Percentiles rank a stretch among this genome's conserved stretches.
These are phyloP conservation scores for Drosophila neonasuta DNA, from an alignment of 2,888 invertebrate genomes.

Conservation along the genomic window DNA sequence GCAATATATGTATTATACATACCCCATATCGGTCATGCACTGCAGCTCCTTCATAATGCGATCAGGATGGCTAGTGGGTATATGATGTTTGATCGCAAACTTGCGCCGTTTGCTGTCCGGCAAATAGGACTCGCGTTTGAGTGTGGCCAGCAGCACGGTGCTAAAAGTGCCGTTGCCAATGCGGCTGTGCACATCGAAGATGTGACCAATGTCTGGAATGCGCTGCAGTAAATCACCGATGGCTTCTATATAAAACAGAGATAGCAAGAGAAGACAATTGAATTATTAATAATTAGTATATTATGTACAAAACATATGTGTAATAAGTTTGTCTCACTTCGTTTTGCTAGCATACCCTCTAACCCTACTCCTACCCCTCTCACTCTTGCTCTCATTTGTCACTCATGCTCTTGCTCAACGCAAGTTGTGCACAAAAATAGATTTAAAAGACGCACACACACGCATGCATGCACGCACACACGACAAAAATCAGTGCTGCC, in stretches of 20 bases:
- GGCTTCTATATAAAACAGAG: slow-evolving; percentile 69
- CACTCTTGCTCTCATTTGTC: not conserved
- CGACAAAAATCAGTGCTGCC: slow-evolving; percentile 6
- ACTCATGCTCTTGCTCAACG: slow-evolving; percentile 7
- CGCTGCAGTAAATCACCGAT: slow-evolving; percentile 79
- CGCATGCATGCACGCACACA: slow-evolving; percentile 8
- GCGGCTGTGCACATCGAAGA: slow-evolving; percentile 87
- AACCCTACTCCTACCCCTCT: not conserved
- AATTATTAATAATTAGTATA: not conserved
- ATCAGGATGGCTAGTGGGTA: slow-evolving; percentile 92
- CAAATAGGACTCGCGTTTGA: slow-evolving; percentile 82
- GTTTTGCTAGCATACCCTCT: too few relatives aligned
- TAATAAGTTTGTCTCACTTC: too few relatives aligned
- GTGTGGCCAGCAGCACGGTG: slow-evolving; percentile 90
- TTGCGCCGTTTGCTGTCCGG: slow-evolving; percentile 83
- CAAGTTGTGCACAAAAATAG: slow-evolving; percentile 54
- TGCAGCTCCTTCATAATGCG: slow-evolving; percentile 91
- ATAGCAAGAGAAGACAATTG: not conserved
- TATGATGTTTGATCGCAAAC: slow-evolving; percentile 93
- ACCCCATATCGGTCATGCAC: slow-evolving; percentile 91
- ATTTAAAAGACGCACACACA: slow-evolving; percentile 30
- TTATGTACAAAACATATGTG: too few relatives aligned
- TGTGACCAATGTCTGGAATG: slow-evolving; percentile 85
- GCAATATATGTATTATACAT: slow-evolving; percentile 51
- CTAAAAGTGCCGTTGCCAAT: slow-evolving; percentile 94